phyloP scores from a whole-genome alignment of 2,888 invertebrate species.

The Dryadula phaetusa region DNA sequence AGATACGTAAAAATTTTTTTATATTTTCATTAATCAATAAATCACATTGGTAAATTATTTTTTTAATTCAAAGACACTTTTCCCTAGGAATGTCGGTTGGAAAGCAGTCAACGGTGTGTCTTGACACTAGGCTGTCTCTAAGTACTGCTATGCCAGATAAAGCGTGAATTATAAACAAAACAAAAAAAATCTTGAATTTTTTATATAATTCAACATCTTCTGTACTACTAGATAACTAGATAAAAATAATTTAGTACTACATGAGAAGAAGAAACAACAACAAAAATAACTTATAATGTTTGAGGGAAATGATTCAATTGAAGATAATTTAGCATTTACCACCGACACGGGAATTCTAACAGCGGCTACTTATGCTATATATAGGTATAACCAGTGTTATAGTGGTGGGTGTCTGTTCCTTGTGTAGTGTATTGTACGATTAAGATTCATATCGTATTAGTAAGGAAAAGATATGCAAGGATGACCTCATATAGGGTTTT shows the following conservation, averaged over 20 bases:
- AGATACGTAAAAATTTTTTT: too few relatives aligned
- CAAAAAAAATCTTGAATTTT: too few relatives aligned
- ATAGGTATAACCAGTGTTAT: slow-evolving; percentile 12
- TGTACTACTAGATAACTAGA: too few relatives aligned
- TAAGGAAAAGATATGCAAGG: not conserved
- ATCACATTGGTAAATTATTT: too few relatives aligned
- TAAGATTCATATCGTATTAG: slow-evolving; percentile 1
- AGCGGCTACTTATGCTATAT: slow-evolving; percentile 3
- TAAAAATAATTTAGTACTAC: not conserved
- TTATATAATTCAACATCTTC: too few relatives aligned
- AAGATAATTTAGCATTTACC: slow-evolving; percentile 27
- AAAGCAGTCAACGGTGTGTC: too few relatives aligned
- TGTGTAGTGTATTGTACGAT: slow-evolving; percentile 12
- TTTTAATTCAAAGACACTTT: too few relatives aligned
- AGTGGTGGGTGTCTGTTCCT: slow-evolving; percentile 13
- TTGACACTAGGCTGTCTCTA: too few relatives aligned
- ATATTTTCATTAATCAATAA: too few relatives aligned
- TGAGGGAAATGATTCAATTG: slow-evolving; percentile 25
- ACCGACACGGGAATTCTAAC: slow-evolving; percentile 14
- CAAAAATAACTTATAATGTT: slow-evolving; percentile 7
- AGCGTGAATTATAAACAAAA: too few relatives aligned
- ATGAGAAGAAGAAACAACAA: not conserved
- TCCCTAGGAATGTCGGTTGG: too few relatives aligned
- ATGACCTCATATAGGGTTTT: not conserved
- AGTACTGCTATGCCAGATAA: too few relatives aligned